Conservation (phyloP, 1,140 invertebrate species). For the Cepaea nemoralis region DNA sequence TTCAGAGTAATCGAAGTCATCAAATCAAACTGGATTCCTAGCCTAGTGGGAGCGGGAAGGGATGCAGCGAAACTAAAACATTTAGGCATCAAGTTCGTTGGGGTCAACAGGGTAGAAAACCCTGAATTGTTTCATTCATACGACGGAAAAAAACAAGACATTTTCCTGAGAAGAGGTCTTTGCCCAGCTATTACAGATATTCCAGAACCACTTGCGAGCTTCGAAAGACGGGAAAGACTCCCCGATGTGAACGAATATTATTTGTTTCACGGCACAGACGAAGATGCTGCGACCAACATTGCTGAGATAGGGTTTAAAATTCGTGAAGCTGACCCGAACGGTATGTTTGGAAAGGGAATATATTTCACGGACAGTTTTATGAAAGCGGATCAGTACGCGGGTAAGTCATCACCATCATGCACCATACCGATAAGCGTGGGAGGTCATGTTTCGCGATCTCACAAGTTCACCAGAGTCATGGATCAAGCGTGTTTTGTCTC, state of each 20-base stretch:
- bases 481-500: no score
- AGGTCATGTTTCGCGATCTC: no score
- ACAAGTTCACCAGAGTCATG: no score
- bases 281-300: conserved; percentile 47
- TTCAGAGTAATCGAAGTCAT: background rate
- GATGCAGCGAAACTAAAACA: background rate
- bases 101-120: background rate
- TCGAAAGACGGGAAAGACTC: background rate
- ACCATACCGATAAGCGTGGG: no score
- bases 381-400: conserved; percentile 63
- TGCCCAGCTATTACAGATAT: background rate
- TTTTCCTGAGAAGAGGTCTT: background rate
- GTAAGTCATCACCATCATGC: no score
- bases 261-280: conserved; percentile 60
- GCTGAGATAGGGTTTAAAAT: conserved; percentile 51
- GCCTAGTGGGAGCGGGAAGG: background rate
- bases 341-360: conserved; percentile 58
- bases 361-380: conserved; percentile 60
- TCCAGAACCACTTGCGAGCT: background rate
- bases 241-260: conserved; percentile 61
- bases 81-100: background rate
- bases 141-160: background rate
- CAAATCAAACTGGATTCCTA: background rate
- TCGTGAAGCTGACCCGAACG: conserved; percentile 44
- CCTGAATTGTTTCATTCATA: background rate